Conservation (phyloP, 2,797 vertebrate genomes). For the Graptemys geographica region DNA sequence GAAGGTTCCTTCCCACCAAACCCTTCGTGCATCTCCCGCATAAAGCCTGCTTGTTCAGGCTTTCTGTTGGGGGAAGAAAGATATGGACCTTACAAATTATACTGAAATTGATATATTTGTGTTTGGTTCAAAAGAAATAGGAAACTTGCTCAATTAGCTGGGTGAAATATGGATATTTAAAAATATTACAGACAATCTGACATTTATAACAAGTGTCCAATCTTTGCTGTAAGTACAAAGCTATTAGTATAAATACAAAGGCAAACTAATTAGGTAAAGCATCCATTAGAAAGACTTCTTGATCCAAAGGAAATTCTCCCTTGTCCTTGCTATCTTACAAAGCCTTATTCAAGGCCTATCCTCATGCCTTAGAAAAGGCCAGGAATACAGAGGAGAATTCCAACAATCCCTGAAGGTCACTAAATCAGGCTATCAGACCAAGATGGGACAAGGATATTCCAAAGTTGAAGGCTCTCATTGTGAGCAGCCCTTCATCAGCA, state of each 20-base stretch:
- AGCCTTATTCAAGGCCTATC: accelerated
- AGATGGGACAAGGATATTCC: background rate
- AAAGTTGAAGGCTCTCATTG: accelerated
- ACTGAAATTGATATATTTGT: background rate
- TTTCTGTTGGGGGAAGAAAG: background rate
- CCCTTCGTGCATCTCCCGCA: accelerated
- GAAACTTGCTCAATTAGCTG: accelerated
- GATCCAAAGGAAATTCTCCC: background rate
- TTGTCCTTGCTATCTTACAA: background rate
- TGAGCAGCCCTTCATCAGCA: accelerated
- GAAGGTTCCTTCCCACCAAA: background rate
- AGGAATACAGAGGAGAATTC: background rate
- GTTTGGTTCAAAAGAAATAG: background rate
- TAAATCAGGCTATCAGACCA: background rate
- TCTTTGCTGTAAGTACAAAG: background rate
- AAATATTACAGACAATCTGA: accelerated
- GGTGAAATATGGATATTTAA: background rate
- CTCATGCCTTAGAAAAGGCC: background rate
- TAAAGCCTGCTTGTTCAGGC: accelerated
- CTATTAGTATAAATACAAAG: background rate
- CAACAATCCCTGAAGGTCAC: background rate
- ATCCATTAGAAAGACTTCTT: background rate
- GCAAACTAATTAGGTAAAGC: background rate
- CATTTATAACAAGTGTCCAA: background rate
- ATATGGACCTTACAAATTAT: background rate